Evolutionary conservation across 2,797 vertebrate species (phyloP).

Genomic region (Sibirionetta formosa): DNA sequence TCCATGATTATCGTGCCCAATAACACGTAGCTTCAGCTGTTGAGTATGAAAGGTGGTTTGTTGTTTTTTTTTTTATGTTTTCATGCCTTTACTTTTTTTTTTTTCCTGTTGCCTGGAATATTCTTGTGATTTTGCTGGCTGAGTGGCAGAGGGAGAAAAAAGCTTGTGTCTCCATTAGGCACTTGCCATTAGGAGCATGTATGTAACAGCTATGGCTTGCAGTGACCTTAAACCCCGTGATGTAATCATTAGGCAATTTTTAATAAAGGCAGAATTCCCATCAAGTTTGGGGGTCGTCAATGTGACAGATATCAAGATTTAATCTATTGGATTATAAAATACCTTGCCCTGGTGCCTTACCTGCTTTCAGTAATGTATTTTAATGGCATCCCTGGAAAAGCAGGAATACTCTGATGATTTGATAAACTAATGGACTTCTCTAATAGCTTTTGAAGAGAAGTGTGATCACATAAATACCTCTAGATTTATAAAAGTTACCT

Average conservation of each 20-base stretch:
- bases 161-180: not conserved
- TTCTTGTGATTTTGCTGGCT: not conserved
- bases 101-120: not conserved
- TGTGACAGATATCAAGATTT: conserved; percentile 1
- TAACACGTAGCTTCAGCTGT: not conserved
- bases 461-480: not conserved
- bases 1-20: too few species aligned
- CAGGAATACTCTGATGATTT: not conserved
- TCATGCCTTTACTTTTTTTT: too few species aligned
- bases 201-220: not conserved
- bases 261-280: conserved; percentile 16
- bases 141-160: not conserved
- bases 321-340: not conserved
- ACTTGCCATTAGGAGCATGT: not conserved
- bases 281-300: not conserved
- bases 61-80: too few species aligned
- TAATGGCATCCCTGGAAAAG: conserved; percentile 12
- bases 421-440: conserved; percentile 3
- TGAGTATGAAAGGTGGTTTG: not conserved
- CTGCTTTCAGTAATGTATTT: conserved; percentile 17
- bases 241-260: conserved; percentile 16
- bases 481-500: not conserved
- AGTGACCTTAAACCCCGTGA: not conserved
- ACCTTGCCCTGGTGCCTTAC: not conserved
- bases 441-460: not conserved